These are phyloP conservation scores for Cepaea nemoralis DNA, from an alignment of 1,140 invertebrate genomes.

Conservation along the genomic window DNA sequence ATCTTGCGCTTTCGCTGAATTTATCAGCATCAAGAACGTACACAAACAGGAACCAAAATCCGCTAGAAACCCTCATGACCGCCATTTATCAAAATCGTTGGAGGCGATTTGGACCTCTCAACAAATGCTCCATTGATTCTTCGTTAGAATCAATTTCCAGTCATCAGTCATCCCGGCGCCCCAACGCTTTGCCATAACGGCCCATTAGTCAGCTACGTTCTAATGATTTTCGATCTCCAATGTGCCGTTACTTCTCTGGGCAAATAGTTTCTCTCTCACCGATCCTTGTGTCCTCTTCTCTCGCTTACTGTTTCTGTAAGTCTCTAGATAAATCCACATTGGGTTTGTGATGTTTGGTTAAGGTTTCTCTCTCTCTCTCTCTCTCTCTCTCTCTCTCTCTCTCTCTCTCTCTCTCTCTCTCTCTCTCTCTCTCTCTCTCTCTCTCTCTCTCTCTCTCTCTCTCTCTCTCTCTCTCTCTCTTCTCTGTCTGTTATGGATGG, in stretches of 20 bases:
- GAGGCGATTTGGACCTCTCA: background rate
- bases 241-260: background rate
- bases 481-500: no score
- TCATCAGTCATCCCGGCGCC: background rate
- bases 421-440: background rate
- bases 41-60: background rate
- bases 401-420: background rate
- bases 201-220: background rate
- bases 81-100: background rate
- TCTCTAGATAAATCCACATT: no score
- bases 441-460: no score
- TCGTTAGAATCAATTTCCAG: slow-evolving; percentile 2
- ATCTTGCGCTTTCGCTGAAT: background rate
- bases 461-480: no score
- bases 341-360: no score
- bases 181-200: background rate
- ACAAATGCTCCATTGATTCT: background rate
- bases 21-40: background rate
- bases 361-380: no score
- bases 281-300: no score
- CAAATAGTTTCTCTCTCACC: background rate
- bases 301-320: no score
- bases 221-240: background rate
- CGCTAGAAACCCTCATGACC: background rate
- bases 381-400: background rate